phyloP scores from a whole-genome alignment of 2,797 vertebrate species.

The Urosaurus nigricauda region DNA sequence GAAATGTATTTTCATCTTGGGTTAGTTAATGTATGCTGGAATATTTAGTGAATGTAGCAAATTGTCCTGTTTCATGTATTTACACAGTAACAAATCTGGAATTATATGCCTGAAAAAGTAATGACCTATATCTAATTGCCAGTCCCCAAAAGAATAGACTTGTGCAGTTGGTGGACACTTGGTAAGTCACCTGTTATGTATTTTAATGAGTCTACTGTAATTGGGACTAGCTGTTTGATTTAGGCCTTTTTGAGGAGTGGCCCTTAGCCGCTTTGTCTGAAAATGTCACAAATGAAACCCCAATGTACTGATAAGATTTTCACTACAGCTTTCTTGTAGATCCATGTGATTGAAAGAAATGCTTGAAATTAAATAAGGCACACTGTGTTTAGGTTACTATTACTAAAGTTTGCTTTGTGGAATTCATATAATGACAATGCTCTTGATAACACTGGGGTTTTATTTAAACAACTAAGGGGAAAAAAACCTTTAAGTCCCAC shows the following conservation, averaged over 20 bases:
- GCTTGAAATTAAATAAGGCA: conserved; percentile 36
- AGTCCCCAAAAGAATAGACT: too few species aligned
- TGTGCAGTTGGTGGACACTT: too few species aligned
- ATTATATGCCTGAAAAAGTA: conserved; percentile 51
- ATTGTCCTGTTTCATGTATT: neutral
- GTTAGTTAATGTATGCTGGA: conserved; percentile 23
- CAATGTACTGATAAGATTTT: neutral
- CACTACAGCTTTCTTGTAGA: neutral
- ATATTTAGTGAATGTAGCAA: neutral
- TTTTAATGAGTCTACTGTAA: too few species aligned
- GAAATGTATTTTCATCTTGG: conserved; percentile 19
- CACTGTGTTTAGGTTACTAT: conserved; percentile 32
- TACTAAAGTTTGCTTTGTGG: conserved; percentile 47
- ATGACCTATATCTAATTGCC: neutral
- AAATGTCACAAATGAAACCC: conserved; percentile 15
- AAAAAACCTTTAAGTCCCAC: neutral
- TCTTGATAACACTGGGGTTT: conserved; percentile 1
- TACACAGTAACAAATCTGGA: conserved; percentile 1
- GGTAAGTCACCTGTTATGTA: too few species aligned
- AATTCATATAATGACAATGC: neutral
- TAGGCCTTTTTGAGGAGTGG: neutral
- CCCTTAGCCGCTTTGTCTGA: neutral
- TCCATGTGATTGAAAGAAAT: conserved; percentile 26
- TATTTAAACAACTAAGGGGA: neutral
- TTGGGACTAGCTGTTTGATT: too few species aligned